Evolutionary conservation across 2,888 invertebrate species (phyloP).

Genomic region (Diogma glabrata): DNA sequence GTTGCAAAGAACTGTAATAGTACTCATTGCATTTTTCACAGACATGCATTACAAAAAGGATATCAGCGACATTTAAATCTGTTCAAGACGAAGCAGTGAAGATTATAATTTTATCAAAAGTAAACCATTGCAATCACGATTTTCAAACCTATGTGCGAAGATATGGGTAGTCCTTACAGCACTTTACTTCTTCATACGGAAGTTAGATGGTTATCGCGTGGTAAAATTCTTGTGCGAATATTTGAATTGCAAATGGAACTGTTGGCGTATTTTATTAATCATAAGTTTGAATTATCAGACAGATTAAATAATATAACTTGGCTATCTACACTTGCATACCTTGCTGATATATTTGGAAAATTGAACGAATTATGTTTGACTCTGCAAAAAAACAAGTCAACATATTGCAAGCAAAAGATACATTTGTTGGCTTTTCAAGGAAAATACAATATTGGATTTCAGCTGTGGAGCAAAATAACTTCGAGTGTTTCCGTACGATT

Average conservation of each 20-base stretch:
- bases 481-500: no score
- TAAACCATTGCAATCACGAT: not conserved
- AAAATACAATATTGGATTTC: not conserved
- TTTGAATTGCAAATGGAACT: constrained; percentile 12
- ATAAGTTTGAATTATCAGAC: not conserved
- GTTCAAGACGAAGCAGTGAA: no score
- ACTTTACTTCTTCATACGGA: not conserved
- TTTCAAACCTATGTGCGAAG: not conserved
- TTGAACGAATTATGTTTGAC: not conserved
- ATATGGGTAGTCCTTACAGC: not conserved
- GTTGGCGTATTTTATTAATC: not conserved
- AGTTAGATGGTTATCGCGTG: not conserved
- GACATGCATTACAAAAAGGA: constrained; percentile 13
- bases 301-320: not conserved
- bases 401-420: not conserved
- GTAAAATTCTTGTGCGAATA: constrained; percentile 11
- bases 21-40: constrained; percentile 14
- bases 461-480: not conserved
- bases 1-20: constrained; percentile 13
- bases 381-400: not conserved
- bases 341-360: not conserved
- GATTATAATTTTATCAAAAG: constrained; percentile 12
- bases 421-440: not conserved
- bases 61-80: no score
- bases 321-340: not conserved